Evolutionary conservation across 2,888 invertebrate genomes (phyloP).

Genomic region (Pelosia muscerda): DNA sequence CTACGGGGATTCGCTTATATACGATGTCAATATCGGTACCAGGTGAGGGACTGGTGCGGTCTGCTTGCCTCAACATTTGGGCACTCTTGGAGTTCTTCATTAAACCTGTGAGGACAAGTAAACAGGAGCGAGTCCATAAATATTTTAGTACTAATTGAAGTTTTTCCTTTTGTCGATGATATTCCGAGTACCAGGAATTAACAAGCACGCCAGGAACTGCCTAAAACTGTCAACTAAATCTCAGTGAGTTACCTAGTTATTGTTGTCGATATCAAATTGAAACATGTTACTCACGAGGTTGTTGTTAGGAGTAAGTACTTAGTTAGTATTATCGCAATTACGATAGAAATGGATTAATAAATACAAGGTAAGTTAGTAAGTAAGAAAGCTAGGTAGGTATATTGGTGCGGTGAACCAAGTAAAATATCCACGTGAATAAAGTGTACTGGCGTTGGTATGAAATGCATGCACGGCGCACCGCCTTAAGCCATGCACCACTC

Average conservation of each 20-base stretch:
- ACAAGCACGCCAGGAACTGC: constrained; percentile 51
- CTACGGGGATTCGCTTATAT: constrained; percentile 79
- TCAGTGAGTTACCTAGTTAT: constrained; percentile 44
- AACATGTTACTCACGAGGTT: constrained; percentile 52
- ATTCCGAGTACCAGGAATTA: constrained; percentile 57
- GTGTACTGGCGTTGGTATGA: constrained; percentile 64
- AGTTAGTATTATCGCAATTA: constrained; percentile 45
- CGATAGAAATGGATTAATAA: constrained; percentile 57
- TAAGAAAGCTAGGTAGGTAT: constrained; percentile 48
- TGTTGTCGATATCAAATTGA: constrained; percentile 49
- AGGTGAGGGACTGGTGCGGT: constrained; percentile 88
- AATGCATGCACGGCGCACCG: constrained; percentile 80
- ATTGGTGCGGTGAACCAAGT: constrained; percentile 66
- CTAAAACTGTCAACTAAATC: constrained; percentile 62
- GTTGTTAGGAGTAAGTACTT: constrained; percentile 45
- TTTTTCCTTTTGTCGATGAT: constrained; percentile 55
- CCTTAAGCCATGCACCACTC: constrained; percentile 85
- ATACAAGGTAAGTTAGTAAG: constrained; percentile 54
- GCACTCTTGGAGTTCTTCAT: constrained; percentile 90
- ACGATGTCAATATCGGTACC: constrained; percentile 82
- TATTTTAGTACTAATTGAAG: constrained; percentile 61
- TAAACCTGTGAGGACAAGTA: constrained; percentile 87
- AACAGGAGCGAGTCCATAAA: constrained; percentile 78
- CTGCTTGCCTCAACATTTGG: constrained; percentile 88
- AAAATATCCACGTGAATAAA: constrained; percentile 51